These are phyloP conservation scores for Chaetophractus vellerosus DNA, from an alignment of 2,797 vertebrate species.

Conservation along the genomic window DNA sequence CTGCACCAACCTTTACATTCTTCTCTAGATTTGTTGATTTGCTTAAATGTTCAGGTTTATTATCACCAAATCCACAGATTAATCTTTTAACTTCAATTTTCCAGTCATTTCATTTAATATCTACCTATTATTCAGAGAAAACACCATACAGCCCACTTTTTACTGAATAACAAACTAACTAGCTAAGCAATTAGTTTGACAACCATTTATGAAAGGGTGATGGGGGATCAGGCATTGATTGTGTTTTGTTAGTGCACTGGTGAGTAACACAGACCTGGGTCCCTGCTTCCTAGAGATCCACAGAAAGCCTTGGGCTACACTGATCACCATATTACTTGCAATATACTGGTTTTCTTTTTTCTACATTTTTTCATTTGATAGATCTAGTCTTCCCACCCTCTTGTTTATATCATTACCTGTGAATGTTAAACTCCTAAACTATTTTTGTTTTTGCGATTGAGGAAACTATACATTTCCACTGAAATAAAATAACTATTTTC, in stretches of 20 bases:
- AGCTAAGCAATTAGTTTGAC: neutral
- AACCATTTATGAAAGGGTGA: neutral
- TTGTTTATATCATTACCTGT: neutral
- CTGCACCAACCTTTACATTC: neutral
- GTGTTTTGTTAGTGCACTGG: rapidly evolving
- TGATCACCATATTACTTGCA: neutral
- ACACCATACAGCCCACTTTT: neutral
- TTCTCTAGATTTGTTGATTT: constrained; percentile 1
- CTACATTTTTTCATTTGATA: neutral
- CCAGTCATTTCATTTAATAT: neutral
- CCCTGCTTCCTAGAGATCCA: neutral
- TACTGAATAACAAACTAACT: neutral
- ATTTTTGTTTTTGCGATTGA: constrained; percentile 47
- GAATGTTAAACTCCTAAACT: constrained; percentile 15
- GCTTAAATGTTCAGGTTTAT: neutral
- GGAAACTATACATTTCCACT: neutral
- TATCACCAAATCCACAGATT: neutral
- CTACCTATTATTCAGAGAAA: neutral
- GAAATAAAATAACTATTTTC: constrained; percentile 11
- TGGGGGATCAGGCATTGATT: neutral
- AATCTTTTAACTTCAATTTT: neutral
- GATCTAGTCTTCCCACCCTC: neutral
- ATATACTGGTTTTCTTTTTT: neutral
- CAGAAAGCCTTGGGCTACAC: neutral
- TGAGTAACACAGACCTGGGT: neutral